phyloP scores from a whole-genome alignment of 2,113 vertebrate species.

The Eublepharis macularius region DNA sequence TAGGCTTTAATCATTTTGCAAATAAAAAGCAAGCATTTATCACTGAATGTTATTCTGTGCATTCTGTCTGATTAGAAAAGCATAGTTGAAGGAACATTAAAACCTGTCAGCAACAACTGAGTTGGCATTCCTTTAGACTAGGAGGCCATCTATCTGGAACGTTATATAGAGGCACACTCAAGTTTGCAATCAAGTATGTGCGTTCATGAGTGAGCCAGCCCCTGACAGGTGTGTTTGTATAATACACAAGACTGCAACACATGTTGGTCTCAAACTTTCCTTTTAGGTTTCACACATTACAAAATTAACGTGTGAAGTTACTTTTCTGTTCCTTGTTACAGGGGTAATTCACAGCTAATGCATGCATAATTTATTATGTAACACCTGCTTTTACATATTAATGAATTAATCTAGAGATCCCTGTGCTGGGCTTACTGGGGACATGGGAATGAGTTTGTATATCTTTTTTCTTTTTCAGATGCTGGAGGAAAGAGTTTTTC shows the following conservation, averaged over 20 bases:
- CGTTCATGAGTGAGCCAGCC: neutral
- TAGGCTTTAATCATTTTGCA: neutral
- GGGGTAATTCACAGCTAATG: neutral
- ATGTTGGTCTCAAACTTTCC: neutral
- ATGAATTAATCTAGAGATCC: neutral
- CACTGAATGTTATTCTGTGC: neutral
- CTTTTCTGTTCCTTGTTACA: neutral
- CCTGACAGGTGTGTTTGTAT: neutral
- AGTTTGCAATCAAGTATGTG: neutral
- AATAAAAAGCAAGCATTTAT: neutral
- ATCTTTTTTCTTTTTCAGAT: too few relatives aligned
- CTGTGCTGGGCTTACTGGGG: neutral
- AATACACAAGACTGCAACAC: neutral
- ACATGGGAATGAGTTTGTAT: neutral
- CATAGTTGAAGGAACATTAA: neutral
- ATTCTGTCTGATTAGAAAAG: neutral
- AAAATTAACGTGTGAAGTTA: neutral
- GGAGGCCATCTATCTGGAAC: neutral
- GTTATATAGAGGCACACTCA: neutral
- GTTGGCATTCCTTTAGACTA: neutral
- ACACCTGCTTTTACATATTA: neutral
- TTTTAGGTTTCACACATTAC: neutral
- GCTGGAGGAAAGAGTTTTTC: too few relatives aligned
- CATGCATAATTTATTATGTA: neutral
- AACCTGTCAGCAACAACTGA: neutral